These are phyloP conservation scores for Sceliomorpha sp. DNA, from an alignment of 2,888 invertebrate genomes.

Conservation along the genomic window DNA sequence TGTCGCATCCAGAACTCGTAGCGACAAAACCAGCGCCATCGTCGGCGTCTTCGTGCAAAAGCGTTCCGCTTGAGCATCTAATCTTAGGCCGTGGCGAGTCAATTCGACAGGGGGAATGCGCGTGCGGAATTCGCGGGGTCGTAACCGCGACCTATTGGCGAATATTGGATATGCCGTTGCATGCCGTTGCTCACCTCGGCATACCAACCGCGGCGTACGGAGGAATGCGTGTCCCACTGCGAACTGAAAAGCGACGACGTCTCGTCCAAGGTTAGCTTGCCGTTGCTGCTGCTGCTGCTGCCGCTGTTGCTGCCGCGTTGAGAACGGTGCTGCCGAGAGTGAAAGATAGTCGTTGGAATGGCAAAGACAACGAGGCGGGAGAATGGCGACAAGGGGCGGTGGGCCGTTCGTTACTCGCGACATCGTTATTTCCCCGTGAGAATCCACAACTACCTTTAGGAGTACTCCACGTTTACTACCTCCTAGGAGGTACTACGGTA, in stretches of 20 bases:
- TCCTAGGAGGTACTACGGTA: too few species aligned
- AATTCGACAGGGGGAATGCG: constrained; percentile 59
- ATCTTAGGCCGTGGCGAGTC: constrained; percentile 43
- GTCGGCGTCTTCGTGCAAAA: too few species aligned
- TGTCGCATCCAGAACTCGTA: too few species aligned
- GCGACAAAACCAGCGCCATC: too few species aligned
- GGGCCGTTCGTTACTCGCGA: constrained; percentile 27
- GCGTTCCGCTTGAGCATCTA: constrained; percentile 46
- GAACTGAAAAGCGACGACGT: constrained; percentile 66
- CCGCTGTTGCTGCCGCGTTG: too few species aligned
- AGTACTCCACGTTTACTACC: constrained; percentile 12
- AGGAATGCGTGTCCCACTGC: constrained; percentile 75
- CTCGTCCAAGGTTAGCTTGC: constrained; percentile 70
- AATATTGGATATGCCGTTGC: constrained; percentile 70
- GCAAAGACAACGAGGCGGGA: constrained; percentile 26
- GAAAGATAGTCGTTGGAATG: constrained; percentile 20
- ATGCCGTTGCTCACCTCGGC: constrained; percentile 76
- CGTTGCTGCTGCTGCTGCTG: too few species aligned
- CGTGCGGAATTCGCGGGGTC: constrained; percentile 74
- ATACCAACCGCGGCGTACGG: constrained; percentile 71
- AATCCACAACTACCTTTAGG: constrained; percentile 19
- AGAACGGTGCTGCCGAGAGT: constrained; percentile 4
- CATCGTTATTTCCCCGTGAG: constrained; percentile 41
- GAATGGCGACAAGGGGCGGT: constrained; percentile 34
- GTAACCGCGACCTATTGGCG: constrained; percentile 76